Conservation (phyloP, 2,113 vertebrate genomes). For the Corythoichthys intestinalis region DNA sequence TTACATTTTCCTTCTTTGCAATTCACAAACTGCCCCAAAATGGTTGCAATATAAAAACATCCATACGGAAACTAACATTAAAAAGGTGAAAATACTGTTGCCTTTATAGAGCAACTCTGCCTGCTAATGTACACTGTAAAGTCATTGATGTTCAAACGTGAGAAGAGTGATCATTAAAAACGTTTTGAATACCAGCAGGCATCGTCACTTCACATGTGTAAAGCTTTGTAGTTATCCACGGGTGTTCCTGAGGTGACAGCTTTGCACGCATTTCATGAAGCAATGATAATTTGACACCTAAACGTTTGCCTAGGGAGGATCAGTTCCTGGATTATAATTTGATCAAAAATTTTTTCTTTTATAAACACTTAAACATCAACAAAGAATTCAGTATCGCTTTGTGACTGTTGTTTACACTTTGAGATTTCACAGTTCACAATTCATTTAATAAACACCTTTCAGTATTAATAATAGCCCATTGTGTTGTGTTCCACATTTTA, state of each 20-base stretch:
- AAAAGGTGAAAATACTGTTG: neutral
- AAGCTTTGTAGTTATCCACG: slow-evolving; percentile 10
- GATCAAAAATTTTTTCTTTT: neutral
- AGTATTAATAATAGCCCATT: neutral
- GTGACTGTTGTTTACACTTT: neutral
- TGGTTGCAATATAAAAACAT: neutral
- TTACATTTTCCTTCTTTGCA: neutral
- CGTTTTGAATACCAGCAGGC: slow-evolving; percentile 4
- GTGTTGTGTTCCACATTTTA: neutral
- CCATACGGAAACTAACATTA: neutral
- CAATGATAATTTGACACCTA: slow-evolving; percentile 32
- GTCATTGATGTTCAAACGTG: neutral
- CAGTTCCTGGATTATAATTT: neutral
- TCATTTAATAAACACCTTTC: neutral
- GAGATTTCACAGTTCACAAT: neutral
- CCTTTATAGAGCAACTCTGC: neutral
- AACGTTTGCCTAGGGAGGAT: neutral
- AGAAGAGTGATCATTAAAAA: neutral
- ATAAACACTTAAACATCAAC: neutral
- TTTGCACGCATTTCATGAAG: slow-evolving; percentile 26
- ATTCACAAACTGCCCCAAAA: too few relatives aligned
- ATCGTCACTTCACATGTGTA: neutral
- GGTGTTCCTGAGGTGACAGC: slow-evolving; percentile 36
- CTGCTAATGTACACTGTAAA: neutral
- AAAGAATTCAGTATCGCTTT: neutral